Evolutionary conservation across 1,140 invertebrate genomes (phyloP).

Genomic region (Aphaenogaster floridana): DNA sequence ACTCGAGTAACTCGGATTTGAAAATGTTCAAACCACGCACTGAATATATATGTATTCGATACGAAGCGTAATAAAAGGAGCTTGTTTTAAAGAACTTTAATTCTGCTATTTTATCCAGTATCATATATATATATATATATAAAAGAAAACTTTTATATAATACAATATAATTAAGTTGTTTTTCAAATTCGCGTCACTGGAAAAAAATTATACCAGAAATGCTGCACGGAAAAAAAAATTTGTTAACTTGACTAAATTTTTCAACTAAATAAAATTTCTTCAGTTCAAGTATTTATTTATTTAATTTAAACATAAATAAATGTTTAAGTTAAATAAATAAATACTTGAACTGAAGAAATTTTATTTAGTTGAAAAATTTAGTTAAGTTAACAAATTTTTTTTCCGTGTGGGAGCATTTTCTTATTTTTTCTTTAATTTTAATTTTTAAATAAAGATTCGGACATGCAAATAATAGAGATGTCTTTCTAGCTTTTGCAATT

Average conservation of each 20-base stretch:
- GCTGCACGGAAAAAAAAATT: not conserved
- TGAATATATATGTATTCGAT: not conserved
- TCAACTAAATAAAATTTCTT: no score
- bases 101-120: not conserved
- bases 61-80: not conserved
- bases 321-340: no score
- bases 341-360: no score
- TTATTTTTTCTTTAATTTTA: not conserved
- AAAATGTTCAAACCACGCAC: not conserved
- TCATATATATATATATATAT: not conserved
- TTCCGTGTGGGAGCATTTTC: not conserved
- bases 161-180: not conserved
- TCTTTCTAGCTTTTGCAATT: not conserved
- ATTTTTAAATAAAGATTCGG: not conserved
- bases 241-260: no score
- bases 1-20: not conserved
- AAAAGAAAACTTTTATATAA: not conserved
- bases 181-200: not conserved
- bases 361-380: no score
- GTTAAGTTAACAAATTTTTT: no score
- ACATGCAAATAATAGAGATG: not conserved
- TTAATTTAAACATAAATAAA: no score
- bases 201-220: not conserved
- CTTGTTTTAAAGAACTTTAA: not conserved
- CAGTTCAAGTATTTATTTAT: no score